These are phyloP conservation scores for Brachyopa scutellaris DNA, from an alignment of 2,888 invertebrate species.

Conservation along the genomic window DNA sequence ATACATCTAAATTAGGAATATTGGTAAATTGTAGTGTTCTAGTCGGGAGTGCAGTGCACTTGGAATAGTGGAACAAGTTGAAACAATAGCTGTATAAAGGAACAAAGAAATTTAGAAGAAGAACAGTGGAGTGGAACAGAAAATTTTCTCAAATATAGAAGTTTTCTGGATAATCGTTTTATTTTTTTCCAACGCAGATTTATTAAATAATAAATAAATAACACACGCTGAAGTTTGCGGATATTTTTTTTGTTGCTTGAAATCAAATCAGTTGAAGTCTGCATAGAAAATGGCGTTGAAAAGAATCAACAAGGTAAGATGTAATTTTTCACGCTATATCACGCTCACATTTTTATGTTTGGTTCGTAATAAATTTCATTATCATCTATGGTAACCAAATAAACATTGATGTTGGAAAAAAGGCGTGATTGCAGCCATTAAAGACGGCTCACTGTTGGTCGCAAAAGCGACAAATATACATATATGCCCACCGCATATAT, in stretches of 20 bases:
- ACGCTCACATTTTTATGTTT: slow-evolving; percentile 60
- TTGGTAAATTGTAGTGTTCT: slow-evolving; percentile 46
- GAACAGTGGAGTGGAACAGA: slow-evolving; percentile 67
- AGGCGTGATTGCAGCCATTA: slow-evolving; percentile 67
- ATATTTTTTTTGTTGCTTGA: slow-evolving; percentile 59
- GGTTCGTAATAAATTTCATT: slow-evolving; percentile 58
- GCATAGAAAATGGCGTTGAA: slow-evolving; percentile 93
- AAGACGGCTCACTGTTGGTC: slow-evolving; percentile 43
- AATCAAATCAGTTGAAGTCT: slow-evolving; percentile 43
- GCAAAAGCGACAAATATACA: slow-evolving; percentile 22
- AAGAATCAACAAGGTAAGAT: slow-evolving; percentile 93
- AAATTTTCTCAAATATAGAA: slow-evolving; percentile 68
- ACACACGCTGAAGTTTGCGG: slow-evolving; percentile 33
- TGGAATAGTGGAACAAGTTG: slow-evolving; percentile 61
- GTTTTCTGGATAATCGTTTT: slow-evolving; percentile 65
- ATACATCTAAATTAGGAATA: slow-evolving; percentile 14
- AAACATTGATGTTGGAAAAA: slow-evolving; percentile 53
- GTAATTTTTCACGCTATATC: slow-evolving; percentile 48
- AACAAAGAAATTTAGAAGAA: slow-evolving; percentile 64
- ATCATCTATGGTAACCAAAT: slow-evolving; percentile 50
- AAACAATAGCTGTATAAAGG: slow-evolving; percentile 58
- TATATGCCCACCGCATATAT: slow-evolving; percentile 20
- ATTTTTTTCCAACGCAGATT: slow-evolving; percentile 52
- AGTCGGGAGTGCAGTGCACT: slow-evolving; percentile 58
- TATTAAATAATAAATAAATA: slow-evolving; percentile 60